Conservation (phyloP, 2,888 invertebrate genomes). For the Eupelmus urozonus region DNA sequence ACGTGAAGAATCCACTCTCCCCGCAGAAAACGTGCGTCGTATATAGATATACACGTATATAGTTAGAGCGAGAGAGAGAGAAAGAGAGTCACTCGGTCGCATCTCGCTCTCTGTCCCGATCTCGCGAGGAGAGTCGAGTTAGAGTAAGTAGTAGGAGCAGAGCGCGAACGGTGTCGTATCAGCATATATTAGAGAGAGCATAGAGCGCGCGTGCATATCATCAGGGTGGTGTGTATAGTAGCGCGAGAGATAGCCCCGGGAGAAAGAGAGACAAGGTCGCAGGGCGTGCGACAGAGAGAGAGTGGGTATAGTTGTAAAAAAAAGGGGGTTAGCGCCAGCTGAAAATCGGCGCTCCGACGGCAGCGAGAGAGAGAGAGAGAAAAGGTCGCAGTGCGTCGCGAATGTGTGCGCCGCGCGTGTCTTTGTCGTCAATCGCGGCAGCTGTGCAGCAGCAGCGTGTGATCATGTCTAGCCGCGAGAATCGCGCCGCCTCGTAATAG, state of each 20-base stretch:
- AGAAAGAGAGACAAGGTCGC: not conserved
- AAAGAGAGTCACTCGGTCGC: not conserved
- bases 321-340: no score
- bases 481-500: slow-evolving; percentile 39
- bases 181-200: no score
- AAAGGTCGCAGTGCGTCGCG: not conserved
- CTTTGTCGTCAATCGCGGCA: slow-evolving; percentile 5
- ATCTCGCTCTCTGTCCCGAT: not conserved
- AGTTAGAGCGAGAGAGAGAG: not conserved
- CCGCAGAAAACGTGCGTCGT: no score
- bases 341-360: no score
- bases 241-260: not conserved
- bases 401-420: slow-evolving; percentile 22
- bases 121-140: no score
- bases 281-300: not conserved
- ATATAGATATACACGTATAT: no score
- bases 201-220: not conserved
- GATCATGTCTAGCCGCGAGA: slow-evolving; percentile 58
- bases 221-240: not conserved
- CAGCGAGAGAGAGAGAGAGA: slow-evolving; percentile 25
- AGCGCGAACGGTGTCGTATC: slow-evolving; percentile 5
- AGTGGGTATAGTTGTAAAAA: no score
- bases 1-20: no score
- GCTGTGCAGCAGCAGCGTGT: slow-evolving; percentile 3
- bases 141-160: no score